phyloP scores from a whole-genome alignment of 2,113 vertebrate species.

The Macrotus californicus region DNA sequence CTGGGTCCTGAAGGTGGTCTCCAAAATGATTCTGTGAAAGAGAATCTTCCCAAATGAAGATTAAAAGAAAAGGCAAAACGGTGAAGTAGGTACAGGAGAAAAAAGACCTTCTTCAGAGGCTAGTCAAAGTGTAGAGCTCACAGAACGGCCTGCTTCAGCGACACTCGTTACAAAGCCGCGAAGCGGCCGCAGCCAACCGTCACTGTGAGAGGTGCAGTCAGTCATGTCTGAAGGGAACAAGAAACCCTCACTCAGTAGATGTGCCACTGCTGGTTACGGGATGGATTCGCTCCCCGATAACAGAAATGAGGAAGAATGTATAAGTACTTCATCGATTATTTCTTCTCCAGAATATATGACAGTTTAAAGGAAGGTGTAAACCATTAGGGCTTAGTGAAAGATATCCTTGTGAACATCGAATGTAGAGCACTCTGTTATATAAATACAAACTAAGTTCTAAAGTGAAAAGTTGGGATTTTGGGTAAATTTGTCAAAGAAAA shows the following conservation, averaged over 20 bases:
- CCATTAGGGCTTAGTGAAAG: not conserved
- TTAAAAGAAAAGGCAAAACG: conserved; percentile 77
- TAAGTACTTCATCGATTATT: conserved; percentile 49
- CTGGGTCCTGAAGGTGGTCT: not conserved
- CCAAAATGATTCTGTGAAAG: not conserved
- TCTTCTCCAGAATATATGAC: not conserved
- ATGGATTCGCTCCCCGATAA: conserved; percentile 87
- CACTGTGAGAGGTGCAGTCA: conserved; percentile 85
- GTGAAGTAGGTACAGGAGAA: conserved; percentile 84
- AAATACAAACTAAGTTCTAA: not conserved
- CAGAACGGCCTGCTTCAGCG: conserved; percentile 89
- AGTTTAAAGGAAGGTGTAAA: not conserved
- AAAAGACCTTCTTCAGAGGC: conserved; percentile 87
- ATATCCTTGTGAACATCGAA: not conserved
- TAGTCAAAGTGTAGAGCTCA: conserved; percentile 91
- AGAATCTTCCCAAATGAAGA: conserved; percentile 29
- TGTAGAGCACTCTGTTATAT: not conserved
- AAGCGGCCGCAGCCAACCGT: conserved; percentile 85
- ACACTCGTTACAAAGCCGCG: conserved; percentile 86
- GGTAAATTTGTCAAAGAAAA: conserved; percentile 20
- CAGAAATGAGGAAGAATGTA: conserved; percentile 88
- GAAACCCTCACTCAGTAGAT: conserved; percentile 86
- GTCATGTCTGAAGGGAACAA: conserved; percentile 80
- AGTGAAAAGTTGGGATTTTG: not conserved
- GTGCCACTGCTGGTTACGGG: conserved; percentile 86